These are phyloP conservation scores for Ceratina japonica DNA, from an alignment of 1,140 invertebrate genomes.

Conservation along the genomic window DNA sequence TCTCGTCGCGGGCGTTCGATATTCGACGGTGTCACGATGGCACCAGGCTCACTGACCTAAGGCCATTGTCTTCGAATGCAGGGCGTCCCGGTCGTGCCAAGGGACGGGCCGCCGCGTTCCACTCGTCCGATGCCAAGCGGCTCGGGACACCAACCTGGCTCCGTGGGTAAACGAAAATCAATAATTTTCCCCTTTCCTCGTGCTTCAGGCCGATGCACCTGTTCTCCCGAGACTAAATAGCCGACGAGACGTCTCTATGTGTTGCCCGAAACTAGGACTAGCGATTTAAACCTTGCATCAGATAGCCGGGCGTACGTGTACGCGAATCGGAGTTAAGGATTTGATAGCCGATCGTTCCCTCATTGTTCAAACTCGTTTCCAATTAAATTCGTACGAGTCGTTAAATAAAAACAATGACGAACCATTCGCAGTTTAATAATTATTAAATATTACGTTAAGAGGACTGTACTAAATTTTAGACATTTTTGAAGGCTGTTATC, in stretches of 20 bases:
- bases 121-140: background rate
- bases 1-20: slow-evolving; percentile 17
- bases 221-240: slow-evolving; percentile 21
- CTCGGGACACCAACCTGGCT: slow-evolving; percentile 39
- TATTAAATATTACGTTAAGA: too few species aligned
- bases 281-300: background rate
- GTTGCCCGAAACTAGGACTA: background rate
- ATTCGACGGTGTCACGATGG: slow-evolving; percentile 45
- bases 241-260: slow-evolving; percentile 2
- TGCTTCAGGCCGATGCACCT: slow-evolving; percentile 67
- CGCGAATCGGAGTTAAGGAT: too few species aligned
- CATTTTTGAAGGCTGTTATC: too few species aligned
- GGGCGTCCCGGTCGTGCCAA: slow-evolving; percentile 63
- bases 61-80: slow-evolving; percentile 65
- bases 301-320: too few species aligned
- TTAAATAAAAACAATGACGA: too few species aligned
- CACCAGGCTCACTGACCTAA: slow-evolving; percentile 58
- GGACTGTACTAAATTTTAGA: too few species aligned
- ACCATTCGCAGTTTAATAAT: too few species aligned
- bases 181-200: slow-evolving; percentile 65
- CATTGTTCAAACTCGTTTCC: too few species aligned
- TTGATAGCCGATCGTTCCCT: too few species aligned
- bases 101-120: slow-evolving; percentile 46
- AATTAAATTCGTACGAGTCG: too few species aligned
- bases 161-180: slow-evolving; percentile 69